Conservation (phyloP, 1,140 invertebrate species). For the Drosophila pandora region DNA sequence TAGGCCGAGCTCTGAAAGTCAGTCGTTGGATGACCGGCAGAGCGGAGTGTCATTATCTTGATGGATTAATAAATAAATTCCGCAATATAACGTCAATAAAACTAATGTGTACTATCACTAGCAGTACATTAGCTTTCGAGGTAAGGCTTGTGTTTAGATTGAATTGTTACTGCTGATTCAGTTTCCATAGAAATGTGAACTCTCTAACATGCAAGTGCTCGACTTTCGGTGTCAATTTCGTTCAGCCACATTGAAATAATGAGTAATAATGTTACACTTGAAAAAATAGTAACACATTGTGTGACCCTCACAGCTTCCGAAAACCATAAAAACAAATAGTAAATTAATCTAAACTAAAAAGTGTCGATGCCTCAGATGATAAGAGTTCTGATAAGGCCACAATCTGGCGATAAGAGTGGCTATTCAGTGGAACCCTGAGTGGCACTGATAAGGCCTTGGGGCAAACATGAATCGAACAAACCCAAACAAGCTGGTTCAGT, state of each 20-base stretch:
- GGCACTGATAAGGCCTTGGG: conserved; percentile 22
- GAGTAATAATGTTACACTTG: background rate
- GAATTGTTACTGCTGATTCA: background rate
- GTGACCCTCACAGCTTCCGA: background rate
- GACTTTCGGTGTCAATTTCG: conserved; percentile 18
- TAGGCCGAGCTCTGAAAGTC: conserved; percentile 15
- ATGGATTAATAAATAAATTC: background rate
- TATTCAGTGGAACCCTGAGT: conserved; percentile 20
- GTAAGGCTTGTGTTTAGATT: background rate
- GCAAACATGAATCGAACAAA: conserved; percentile 29
- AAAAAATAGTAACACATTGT: background rate
- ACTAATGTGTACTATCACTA: too few relatives aligned
- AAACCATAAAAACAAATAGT: background rate
- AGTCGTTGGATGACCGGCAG: conserved; percentile 11
- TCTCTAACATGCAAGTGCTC: conserved; percentile 1
- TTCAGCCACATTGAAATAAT: conserved; percentile 1
- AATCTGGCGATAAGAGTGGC: background rate
- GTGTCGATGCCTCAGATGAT: background rate
- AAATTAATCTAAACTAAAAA: background rate
- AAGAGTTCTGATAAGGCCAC: conserved; percentile 10
- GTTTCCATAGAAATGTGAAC: background rate
- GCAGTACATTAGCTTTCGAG: too few relatives aligned
- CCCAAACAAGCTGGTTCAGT: conserved; percentile 23
- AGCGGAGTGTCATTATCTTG: conserved; percentile 11
- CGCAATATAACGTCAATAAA: too few relatives aligned